Conservation (phyloP, 2,888 invertebrate genomes). For the Drosophila imparisetae region DNA sequence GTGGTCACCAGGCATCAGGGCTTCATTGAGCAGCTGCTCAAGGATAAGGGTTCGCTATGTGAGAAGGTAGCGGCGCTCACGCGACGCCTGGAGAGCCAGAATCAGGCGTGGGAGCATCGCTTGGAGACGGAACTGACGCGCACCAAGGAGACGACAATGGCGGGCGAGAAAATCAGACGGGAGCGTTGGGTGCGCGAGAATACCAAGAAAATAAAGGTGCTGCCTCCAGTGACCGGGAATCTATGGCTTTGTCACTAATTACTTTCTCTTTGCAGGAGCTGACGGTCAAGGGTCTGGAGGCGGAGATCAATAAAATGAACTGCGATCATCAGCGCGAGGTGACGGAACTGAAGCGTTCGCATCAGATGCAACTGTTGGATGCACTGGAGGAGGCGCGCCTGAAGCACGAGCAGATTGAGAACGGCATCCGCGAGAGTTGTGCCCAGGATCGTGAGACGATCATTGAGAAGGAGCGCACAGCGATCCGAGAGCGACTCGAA, state of each 20-base stretch:
- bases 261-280: constrained; percentile 87
- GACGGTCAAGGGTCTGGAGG: constrained; percentile 94
- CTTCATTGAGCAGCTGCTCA: constrained; percentile 92
- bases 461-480: constrained; percentile 87
- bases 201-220: constrained; percentile 93
- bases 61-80: constrained; percentile 86
- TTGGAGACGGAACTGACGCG: constrained; percentile 91
- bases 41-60: constrained; percentile 91
- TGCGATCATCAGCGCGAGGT: constrained; percentile 89
- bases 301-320: constrained; percentile 92
- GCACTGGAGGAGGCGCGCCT: constrained; percentile 88
- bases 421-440: constrained; percentile 87
- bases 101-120: constrained; percentile 90
- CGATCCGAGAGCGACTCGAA: constrained; percentile 86
- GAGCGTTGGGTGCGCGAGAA: constrained; percentile 94
- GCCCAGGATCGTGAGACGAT: constrained; percentile 88
- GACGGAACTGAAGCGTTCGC: constrained; percentile 85
- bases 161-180: constrained; percentile 90
- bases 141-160: constrained; percentile 90
- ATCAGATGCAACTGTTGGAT: constrained; percentile 89
- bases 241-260: background rate
- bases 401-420: constrained; percentile 87
- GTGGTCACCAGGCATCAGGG: constrained; percentile 92
- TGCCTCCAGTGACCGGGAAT: rapidly evolving
- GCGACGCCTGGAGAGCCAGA: constrained; percentile 84